Percentiles rank a stretch among this genome's conserved stretches.
Conservation (phyloP, 2,888 invertebrate species). For the Drosophila merina region DNA sequence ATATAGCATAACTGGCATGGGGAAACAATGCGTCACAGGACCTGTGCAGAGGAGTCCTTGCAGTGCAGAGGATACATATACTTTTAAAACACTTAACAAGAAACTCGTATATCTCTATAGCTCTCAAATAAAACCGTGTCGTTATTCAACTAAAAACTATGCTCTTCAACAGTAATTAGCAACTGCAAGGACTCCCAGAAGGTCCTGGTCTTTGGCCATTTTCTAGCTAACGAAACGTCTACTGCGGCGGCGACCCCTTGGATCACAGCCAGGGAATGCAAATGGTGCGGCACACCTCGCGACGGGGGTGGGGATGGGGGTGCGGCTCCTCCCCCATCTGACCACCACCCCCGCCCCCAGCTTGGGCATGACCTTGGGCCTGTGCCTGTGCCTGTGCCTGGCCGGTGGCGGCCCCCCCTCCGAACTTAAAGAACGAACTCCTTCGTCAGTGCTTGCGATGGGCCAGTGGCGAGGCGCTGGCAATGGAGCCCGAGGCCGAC, state of each 20-base stretch:
- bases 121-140: background rate
- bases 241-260: background rate
- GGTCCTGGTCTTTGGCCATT: background rate
- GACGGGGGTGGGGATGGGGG: constrained; percentile 61
- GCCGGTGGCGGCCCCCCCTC: constrained; percentile 41
- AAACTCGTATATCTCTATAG: background rate
- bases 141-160: background rate
- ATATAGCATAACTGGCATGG: constrained; percentile 13
- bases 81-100: background rate
- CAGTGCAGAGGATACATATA: background rate
- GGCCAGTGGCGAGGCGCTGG: constrained; percentile 70
- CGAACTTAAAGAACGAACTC: constrained; percentile 82
- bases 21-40: background rate
- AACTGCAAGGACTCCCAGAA: background rate
- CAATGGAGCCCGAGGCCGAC: constrained; percentile 51
- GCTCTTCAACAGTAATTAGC: background rate
- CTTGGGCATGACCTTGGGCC: too few relatives aligned
- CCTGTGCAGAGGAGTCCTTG: background rate
- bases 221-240: constrained; percentile 6
- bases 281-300: constrained; percentile 81
- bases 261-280: constrained; percentile 83
- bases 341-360: constrained; percentile 64
- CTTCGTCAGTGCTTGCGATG: constrained; percentile 84
- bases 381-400: background rate
- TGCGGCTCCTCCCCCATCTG: constrained; percentile 74